Conservation (phyloP, 2,113 vertebrate genomes). For the Circaetus cinerascens region DNA sequence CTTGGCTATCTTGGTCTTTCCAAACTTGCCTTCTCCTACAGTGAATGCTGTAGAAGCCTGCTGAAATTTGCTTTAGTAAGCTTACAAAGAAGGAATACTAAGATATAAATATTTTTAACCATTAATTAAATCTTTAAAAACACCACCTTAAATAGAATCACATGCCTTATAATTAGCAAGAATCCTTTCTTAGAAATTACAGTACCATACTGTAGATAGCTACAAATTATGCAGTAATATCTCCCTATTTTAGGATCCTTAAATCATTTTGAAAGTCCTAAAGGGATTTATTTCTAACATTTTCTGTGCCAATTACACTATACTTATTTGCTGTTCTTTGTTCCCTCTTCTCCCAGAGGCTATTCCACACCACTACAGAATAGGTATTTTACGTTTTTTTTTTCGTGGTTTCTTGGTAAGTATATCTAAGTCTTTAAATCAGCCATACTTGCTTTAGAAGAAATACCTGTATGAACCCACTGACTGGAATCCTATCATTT, state of each 20-base stretch:
- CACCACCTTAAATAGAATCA: neutral
- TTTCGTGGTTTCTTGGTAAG: neutral
- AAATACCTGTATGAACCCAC: neutral
- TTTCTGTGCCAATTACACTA: neutral
- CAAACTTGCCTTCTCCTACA: neutral
- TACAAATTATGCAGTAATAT: neutral
- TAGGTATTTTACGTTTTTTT: neutral
- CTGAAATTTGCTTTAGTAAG: neutral
- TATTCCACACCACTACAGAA: neutral
- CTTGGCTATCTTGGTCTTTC: neutral
- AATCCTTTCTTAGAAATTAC: neutral
- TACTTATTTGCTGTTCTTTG: neutral
- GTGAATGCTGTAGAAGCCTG: neutral
- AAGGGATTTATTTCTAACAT: neutral
- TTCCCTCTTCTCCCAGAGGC: neutral
- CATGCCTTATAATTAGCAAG: neutral
- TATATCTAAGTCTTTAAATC: neutral
- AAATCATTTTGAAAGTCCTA: neutral
- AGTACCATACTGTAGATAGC: neutral
- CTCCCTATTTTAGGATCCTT: neutral
- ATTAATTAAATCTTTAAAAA: neutral
- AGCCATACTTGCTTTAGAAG: neutral
- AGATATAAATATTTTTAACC: neutral
- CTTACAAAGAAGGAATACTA: neutral
- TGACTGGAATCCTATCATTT: neutral